Conservation (phyloP, 2,888 invertebrate genomes). For the Adelognathus sp. region DNA sequence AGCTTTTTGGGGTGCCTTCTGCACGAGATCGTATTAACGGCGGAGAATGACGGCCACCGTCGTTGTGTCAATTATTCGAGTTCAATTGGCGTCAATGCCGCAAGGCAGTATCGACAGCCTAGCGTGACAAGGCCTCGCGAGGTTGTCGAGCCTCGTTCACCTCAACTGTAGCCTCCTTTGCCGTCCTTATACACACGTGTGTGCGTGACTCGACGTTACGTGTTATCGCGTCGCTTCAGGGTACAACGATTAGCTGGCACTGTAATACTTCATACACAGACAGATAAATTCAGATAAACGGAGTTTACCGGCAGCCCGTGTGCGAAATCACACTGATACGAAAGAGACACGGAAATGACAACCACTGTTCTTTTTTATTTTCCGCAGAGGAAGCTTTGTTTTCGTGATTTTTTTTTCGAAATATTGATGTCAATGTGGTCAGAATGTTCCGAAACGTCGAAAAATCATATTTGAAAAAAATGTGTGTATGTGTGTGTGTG, state of each 20-base stretch:
- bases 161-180: neutral
- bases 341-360: neutral
- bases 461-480: too few species aligned
- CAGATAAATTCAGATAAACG: neutral
- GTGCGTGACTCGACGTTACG: constrained; percentile 50
- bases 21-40: constrained; percentile 28
- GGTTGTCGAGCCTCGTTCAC: constrained; percentile 44
- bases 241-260: constrained; percentile 8
- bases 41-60: neutral
- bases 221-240: constrained; percentile 41
- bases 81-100: constrained; percentile 53
- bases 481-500: too few species aligned
- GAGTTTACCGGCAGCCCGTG: neutral
- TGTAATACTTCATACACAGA: constrained; percentile 11
- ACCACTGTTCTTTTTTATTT: neutral
- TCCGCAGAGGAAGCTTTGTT: too few species aligned
- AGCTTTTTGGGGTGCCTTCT: constrained; percentile 9
- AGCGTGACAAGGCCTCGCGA: constrained; percentile 43
- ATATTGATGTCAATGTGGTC: too few species aligned
- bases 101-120: constrained; percentile 49
- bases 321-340: neutral
- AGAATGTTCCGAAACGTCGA: too few species aligned
- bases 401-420: too few species aligned
- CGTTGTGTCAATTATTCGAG: constrained; percentile 50
- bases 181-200: constrained; percentile 41